Evolutionary conservation across 2,113 vertebrate species (phyloP).

Genomic region (Falcunculus frontatus): DNA sequence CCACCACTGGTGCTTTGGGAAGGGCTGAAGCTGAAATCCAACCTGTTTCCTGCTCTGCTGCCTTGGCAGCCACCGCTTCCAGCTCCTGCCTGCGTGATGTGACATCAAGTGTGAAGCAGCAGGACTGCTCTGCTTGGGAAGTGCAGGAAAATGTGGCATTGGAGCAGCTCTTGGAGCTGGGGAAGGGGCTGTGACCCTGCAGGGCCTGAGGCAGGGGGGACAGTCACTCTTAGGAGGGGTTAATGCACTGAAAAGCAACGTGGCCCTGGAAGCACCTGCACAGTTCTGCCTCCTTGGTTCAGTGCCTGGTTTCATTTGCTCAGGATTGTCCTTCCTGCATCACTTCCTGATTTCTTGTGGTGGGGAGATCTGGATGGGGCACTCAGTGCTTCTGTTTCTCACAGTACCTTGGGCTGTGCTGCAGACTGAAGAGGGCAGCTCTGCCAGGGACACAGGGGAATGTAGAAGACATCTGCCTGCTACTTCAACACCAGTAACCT

Average conservation of each 20-base stretch:
- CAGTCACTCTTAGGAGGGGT: accelerated
- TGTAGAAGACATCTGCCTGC: not conserved
- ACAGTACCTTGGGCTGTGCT: not conserved
- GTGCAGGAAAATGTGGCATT: not conserved
- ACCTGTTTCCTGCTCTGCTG: not conserved
- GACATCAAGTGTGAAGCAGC: not conserved
- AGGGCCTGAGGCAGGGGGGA: not conserved
- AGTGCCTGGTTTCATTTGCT: not conserved
- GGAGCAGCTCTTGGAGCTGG: not conserved
- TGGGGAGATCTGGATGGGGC: not conserved
- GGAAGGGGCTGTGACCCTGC: not conserved
- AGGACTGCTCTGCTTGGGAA: not conserved
- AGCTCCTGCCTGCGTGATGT: not conserved
- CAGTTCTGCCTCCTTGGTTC: not conserved
- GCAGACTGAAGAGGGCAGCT: not conserved
- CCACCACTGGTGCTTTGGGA: not conserved
- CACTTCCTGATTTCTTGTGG: accelerated
- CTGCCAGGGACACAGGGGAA: not conserved
- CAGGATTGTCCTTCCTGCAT: not conserved
- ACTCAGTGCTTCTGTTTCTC: not conserved
- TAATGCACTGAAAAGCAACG: not conserved
- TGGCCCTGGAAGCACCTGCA: not conserved
- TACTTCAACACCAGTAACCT: not conserved
- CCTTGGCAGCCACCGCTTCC: not conserved
- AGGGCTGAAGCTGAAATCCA: not conserved